Conservation (phyloP, 2,797 vertebrate genomes). For the Novumbra hubbsi region DNA sequence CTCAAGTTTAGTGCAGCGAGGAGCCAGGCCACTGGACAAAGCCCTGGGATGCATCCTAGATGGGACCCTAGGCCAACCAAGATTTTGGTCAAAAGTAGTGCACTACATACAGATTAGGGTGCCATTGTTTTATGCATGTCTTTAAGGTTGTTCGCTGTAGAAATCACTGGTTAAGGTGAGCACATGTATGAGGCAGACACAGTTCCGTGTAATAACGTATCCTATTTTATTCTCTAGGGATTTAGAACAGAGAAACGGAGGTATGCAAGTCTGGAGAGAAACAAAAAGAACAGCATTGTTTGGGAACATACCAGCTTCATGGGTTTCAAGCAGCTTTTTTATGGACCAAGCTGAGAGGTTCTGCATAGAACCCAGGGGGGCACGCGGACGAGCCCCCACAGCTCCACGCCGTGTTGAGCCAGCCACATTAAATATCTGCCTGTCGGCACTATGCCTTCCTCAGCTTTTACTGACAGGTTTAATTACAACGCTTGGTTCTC, state of each 20-base stretch:
- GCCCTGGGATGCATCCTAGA: not conserved
- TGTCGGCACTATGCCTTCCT: constrained; percentile 75
- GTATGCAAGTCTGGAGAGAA: not conserved
- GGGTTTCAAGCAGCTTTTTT: constrained; percentile 55
- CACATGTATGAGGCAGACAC: not conserved
- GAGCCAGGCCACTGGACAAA: not conserved
- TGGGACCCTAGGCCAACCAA: not conserved
- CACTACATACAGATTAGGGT: not conserved
- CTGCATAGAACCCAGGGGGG: constrained; percentile 22
- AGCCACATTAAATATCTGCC: constrained; percentile 78
- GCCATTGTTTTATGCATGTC: not conserved
- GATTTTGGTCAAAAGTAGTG: not conserved
- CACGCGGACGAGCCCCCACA: not conserved
- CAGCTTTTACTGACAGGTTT: constrained; percentile 79
- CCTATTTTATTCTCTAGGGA: not conserved
- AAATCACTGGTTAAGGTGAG: not conserved
- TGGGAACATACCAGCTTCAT: constrained; percentile 68
- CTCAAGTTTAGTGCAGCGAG: not conserved
- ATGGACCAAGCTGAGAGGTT: constrained; percentile 52
- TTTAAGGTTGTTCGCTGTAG: not conserved
- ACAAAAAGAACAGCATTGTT: constrained; percentile 14
- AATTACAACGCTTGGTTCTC: constrained; percentile 43
- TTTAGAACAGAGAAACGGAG: not conserved
- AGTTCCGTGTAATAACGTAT: not conserved
- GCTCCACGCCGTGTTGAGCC: constrained; percentile 56